Percentiles rank a stretch among this genome's conserved stretches.
Evolutionary conservation across 2,797 vertebrate species (phyloP).

Genomic region (Champsocephalus esox): DNA sequence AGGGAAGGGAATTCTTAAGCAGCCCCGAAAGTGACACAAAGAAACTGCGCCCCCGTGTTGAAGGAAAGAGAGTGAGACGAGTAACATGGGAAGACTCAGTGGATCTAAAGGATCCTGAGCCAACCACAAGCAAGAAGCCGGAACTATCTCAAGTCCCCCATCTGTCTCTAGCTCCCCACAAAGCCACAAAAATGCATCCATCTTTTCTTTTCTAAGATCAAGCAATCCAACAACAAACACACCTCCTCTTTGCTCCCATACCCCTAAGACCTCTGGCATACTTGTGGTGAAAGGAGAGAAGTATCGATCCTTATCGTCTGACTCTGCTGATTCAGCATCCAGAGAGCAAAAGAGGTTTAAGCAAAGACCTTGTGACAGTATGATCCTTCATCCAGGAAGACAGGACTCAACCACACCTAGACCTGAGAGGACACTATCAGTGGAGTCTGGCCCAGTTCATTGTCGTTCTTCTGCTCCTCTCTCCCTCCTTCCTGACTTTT

Average conservation of each 20-base stretch:
- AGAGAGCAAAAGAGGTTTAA: constrained; percentile 40
- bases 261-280: constrained; percentile 44
- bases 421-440: constrained; percentile 58
- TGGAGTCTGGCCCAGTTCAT: constrained; percentile 54
- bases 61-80: constrained; percentile 62
- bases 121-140: constrained; percentile 29
- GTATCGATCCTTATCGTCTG: constrained; percentile 64
- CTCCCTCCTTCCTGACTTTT: constrained; percentile 75
- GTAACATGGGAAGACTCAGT: constrained; percentile 74
- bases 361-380: constrained; percentile 26
- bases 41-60: constrained; percentile 33
- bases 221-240: constrained; percentile 47
- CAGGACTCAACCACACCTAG: constrained; percentile 19
- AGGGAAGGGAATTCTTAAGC: constrained; percentile 49
- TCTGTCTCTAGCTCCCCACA: constrained; percentile 52
- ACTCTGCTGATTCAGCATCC: constrained; percentile 47
- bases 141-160: constrained; percentile 40
- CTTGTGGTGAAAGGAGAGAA: constrained; percentile 54
- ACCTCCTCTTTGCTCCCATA: constrained; percentile 31
- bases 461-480: constrained; percentile 41
- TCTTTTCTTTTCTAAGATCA: constrained; percentile 76
- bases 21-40: constrained; percentile 60
- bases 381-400: constrained; percentile 60
- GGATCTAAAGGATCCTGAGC: constrained; percentile 52
- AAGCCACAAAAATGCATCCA: constrained; percentile 59